These are phyloP conservation scores for Rhea americana DNA, from an alignment of 2,113 vertebrate genomes.

Conservation along the genomic window DNA sequence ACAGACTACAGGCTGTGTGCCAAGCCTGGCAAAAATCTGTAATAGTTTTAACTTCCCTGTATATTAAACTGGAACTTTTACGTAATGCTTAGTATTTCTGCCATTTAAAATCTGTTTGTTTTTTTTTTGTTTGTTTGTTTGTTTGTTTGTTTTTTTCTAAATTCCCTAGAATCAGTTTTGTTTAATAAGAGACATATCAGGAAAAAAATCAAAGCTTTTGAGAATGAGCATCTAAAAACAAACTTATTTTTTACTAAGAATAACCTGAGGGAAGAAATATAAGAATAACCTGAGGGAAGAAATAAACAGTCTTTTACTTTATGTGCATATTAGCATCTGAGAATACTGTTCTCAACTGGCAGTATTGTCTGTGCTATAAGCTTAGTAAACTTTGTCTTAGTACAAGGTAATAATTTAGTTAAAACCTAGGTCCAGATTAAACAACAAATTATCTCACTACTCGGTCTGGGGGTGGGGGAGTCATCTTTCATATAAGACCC, in stretches of 20 bases:
- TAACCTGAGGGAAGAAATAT: not conserved
- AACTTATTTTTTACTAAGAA: not conserved
- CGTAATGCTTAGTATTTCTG: not conserved
- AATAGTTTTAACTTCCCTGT: not conserved
- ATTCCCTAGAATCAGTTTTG: not conserved
- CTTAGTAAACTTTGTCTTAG: not conserved
- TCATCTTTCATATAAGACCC: not conserved
- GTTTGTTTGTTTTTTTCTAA: not conserved
- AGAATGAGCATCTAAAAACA: not conserved
- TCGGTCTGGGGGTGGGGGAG: no score
- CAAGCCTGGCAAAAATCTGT: not conserved
- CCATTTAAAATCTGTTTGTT: not conserved
- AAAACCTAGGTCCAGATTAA: not conserved
- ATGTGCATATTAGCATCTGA: not conserved
- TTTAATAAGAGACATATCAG: not conserved
- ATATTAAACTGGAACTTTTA: not conserved
- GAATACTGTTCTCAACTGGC: not conserved
- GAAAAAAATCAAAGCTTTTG: not conserved
- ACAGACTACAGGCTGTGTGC: not conserved
- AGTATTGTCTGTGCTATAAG: not conserved
- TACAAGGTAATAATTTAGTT: not conserved
- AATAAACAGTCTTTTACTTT: not conserved
- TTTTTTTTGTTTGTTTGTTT: no score
- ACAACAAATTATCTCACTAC: not conserved
- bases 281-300: not conserved